Evolutionary conservation across 2,888 invertebrate genomes (phyloP).

Genomic region (Drosophila neotestacea): DNA sequence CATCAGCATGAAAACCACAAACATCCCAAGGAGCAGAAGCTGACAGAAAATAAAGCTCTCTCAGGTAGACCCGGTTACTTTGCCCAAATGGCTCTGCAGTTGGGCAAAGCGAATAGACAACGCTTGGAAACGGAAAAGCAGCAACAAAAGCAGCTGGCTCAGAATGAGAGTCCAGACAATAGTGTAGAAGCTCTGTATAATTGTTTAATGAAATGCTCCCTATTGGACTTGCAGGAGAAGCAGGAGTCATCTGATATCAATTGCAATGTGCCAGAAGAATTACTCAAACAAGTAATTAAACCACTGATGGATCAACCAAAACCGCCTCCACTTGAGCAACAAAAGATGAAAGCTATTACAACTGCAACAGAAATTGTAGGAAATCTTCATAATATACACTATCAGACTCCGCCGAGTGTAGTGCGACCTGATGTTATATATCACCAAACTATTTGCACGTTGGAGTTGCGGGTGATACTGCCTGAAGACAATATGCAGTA

Average conservation of each 20-base stretch:
- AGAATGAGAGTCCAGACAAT: not conserved
- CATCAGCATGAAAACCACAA: not conserved
- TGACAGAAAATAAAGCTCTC: not conserved
- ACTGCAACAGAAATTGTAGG: not conserved
- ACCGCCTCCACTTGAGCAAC: too few relatives aligned
- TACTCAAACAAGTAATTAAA: not conserved
- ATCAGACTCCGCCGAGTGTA: constrained; percentile 8
- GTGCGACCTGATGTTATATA: constrained; percentile 51
- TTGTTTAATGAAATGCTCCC: constrained; percentile 39
- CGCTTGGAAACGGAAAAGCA: constrained; percentile 10
- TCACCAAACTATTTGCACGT: constrained; percentile 53
- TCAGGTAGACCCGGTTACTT: constrained; percentile 13
- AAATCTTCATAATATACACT: not conserved
- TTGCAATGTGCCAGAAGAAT: not conserved
- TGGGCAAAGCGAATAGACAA: constrained; percentile 30
- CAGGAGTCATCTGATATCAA: not conserved
- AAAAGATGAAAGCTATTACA: not conserved
- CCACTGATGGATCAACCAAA: not conserved
- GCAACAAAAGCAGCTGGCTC: not conserved
- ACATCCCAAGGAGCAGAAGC: not conserved
- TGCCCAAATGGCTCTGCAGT: constrained; percentile 28
- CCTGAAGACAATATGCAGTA: constrained; percentile 46
- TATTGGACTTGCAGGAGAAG: constrained; percentile 16
- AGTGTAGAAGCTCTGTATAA: constrained; percentile 29
- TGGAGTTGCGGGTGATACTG: constrained; percentile 55